These are phyloP conservation scores for Pseudopleuronectes americanus DNA, from an alignment of 2,797 vertebrate genomes.

Conservation along the genomic window DNA sequence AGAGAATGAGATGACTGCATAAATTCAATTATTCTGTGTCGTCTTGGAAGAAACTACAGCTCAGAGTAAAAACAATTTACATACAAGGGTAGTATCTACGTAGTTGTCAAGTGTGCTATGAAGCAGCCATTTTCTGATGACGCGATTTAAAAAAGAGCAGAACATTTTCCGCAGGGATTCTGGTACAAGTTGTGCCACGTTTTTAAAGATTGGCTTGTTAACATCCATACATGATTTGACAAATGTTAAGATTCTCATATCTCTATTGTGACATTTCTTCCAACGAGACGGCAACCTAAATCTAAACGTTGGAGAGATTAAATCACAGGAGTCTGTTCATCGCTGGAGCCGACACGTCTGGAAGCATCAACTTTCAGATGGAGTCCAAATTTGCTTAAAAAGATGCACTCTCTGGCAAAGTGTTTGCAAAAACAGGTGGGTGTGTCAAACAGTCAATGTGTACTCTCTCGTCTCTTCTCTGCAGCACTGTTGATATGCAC, in stretches of 20 bases:
- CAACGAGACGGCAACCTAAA: neutral
- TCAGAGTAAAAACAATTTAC: conserved; percentile 9
- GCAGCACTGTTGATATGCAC: conserved; percentile 33
- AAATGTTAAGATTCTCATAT: neutral
- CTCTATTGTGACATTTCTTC: neutral
- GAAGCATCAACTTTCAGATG: conserved; percentile 32
- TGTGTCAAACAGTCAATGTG: conserved; percentile 38
- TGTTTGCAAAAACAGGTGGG: conserved; percentile 51
- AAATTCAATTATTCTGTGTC: conserved; percentile 35
- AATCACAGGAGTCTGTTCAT: neutral
- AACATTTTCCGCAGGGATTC: conserved; percentile 1
- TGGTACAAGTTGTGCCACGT: neutral
- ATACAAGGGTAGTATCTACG: neutral
- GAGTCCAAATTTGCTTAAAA: conserved; percentile 35
- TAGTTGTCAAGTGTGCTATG: neutral
- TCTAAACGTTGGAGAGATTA: neutral
- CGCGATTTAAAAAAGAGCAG: neutral
- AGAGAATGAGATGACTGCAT: conserved; percentile 44
- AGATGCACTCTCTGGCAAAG: conserved; percentile 28
- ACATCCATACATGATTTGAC: neutral
- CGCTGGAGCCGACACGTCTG: conserved; percentile 22
- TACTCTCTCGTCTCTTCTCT: conserved; percentile 11
- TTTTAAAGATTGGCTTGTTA: neutral
- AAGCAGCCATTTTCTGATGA: neutral
- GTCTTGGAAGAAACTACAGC: conserved; percentile 21